Base-by-base conservation (phyloP, 2,113 vertebrate species). In the Oncorhynchus masou region DNA sequence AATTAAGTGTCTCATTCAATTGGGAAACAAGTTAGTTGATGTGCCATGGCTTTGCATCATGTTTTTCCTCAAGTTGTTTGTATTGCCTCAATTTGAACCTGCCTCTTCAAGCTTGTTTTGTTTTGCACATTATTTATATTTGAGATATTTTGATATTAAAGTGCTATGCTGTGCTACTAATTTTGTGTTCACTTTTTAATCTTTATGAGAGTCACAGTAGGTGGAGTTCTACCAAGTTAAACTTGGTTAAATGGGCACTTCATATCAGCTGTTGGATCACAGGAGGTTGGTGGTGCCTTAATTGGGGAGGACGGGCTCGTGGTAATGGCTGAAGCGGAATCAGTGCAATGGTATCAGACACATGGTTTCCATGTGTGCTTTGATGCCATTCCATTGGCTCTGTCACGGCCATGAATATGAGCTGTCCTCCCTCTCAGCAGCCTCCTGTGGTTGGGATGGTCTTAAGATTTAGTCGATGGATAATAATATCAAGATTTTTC, bases 141-240 rank as follows among this genome's bases (percentile, higher is more conserved):
- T 78, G 78, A 48, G 81, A 80, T 82, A 85, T 84, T 88, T 90
- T 88, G 72, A 39, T 83, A 92, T 85, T 86, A 90, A 92, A 89
- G 65, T 66, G 29, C 60, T 12, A 80, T 88, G 39, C 85, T 82
- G 51, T 86, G 82, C 77, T n/a, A 79, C 29, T 20, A 34, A 84
- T 64, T 0, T 24, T 27, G 31, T 11, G 8, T 27, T 12, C 11
- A 4, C 13, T n/a, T 2, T 70, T 39, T 22, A 19, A n/a, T 22
- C 20, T 45, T 13, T 69, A n/a, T 69, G 31, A 20, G 4, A 66
- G 6, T 22, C 19, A 20, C 34, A 69, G 19, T 16, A 48, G 39
- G 39, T 8, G 3, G 9, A 39, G 31, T 20, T 68, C n/a, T 68
- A 27, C 11, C 39, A 45, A 16, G 16, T 29, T 29, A 16, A 16